Evolutionary conservation across 2,113 vertebrate genomes (phyloP).

Genomic region (Crotalus tigris): DNA sequence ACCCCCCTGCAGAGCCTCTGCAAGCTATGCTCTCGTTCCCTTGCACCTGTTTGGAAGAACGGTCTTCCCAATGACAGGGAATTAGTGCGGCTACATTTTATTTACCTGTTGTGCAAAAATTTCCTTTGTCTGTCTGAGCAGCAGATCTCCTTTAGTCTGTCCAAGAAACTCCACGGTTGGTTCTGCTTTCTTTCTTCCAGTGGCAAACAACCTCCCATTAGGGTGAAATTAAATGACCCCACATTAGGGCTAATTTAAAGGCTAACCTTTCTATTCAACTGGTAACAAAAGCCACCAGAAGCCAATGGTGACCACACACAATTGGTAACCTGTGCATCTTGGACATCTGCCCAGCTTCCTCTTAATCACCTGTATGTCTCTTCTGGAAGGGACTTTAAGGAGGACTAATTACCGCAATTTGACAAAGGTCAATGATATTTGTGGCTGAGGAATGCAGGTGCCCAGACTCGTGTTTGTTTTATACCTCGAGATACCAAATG

Average conservation of each 20-base stretch:
- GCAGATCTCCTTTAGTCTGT: not conserved
- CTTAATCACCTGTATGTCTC: not conserved
- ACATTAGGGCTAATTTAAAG: constrained; percentile 64
- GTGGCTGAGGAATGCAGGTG: not conserved
- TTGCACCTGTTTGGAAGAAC: constrained; percentile 28
- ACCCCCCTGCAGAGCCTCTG: not conserved
- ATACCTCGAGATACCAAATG: not conserved
- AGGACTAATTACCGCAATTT: not conserved
- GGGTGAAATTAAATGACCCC: constrained; percentile 56
- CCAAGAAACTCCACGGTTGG: constrained; percentile 16
- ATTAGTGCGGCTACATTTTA: not conserved
- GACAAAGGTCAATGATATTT: not conserved
- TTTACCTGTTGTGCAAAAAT: constrained; percentile 25
- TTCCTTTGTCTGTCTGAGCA: not conserved
- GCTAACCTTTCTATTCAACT: constrained; percentile 55
- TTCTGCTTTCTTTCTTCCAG: constrained; percentile 39
- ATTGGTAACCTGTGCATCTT: not conserved
- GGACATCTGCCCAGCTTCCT: not conserved
- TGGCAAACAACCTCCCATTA: constrained; percentile 47
- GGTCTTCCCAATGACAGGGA: constrained; percentile 36
- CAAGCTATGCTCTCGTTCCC: not conserved
- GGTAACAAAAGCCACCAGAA: constrained; percentile 51
- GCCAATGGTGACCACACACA: constrained; percentile 56
- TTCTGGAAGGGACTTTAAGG: not conserved
- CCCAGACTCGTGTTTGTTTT: not conserved